phyloP scores from a whole-genome alignment of 2,113 vertebrate species.

The Phocoena sinus region DNA sequence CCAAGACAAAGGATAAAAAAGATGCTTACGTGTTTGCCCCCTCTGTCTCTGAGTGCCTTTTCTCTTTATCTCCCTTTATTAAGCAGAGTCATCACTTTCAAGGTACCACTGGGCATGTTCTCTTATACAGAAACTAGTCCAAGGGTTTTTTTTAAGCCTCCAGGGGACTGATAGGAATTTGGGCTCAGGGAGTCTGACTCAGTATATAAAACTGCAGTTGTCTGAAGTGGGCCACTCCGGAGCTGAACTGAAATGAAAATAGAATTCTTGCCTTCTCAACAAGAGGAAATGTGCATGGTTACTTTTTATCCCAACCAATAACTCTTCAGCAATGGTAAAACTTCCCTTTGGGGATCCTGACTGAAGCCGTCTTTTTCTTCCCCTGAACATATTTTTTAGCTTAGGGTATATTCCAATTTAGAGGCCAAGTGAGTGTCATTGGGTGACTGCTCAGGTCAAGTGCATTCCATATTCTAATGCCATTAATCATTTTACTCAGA shows the following conservation, averaged over 20 bases:
- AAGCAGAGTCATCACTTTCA: background rate
- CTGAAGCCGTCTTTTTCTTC: background rate
- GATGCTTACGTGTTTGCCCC: background rate
- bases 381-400: background rate
- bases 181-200: background rate
- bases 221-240: background rate
- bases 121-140: background rate
- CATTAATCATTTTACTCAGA: background rate
- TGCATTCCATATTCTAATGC: background rate
- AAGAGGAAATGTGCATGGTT: background rate
- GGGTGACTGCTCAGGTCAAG: background rate
- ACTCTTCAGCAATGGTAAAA: background rate
- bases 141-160: background rate
- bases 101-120: background rate
- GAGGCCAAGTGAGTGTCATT: background rate
- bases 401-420: background rate
- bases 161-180: background rate
- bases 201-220: background rate
- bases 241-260: background rate
- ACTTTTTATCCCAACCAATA: background rate
- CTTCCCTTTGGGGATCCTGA: background rate
- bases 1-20: background rate
- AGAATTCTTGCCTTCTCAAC: background rate
- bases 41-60: background rate
- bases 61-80: background rate